phyloP scores from a whole-genome alignment of 92 coral and sea anemone genomes.

The Epizoanthus ramosus region DNA sequence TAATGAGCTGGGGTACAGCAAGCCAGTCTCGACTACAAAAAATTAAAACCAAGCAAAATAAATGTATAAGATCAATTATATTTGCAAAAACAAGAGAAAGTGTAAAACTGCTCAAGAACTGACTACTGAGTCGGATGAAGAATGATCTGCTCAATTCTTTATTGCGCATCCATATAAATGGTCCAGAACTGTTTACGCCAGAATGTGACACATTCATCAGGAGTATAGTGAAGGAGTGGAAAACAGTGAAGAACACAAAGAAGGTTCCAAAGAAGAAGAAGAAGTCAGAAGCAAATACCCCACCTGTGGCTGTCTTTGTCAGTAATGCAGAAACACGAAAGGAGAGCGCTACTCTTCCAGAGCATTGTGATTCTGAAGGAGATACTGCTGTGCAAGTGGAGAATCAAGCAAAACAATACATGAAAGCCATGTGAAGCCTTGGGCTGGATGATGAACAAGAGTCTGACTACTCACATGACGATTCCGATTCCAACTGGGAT shows the following conservation, averaged over 20 bases:
- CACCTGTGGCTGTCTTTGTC: neutral
- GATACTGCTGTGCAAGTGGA: slow-evolving; percentile 30
- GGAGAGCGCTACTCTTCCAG: slow-evolving; percentile 9
- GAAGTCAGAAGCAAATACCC: slow-evolving; percentile 4
- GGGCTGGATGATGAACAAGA: slow-evolving; percentile 12
- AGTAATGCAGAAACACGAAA: slow-evolving; percentile 21
- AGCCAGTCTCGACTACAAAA: no score
- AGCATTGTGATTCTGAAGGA: neutral
- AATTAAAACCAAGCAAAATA: no score
- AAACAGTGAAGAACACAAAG: neutral
- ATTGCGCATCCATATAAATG: slow-evolving; percentile 4
- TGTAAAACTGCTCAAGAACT: neutral
- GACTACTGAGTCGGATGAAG: neutral
- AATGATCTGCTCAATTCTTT: slow-evolving; percentile 13
- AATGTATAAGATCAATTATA: no score
- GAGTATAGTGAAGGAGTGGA: slow-evolving; percentile 5
- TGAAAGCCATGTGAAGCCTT: slow-evolving; percentile 8
- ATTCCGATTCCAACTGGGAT: slow-evolving; percentile 2
- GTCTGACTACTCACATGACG: slow-evolving; percentile 15
- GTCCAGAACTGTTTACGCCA: neutral
- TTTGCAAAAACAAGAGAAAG: no score
- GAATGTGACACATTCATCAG: neutral
- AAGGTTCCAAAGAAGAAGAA: slow-evolving; percentile 6
- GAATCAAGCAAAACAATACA: slow-evolving; percentile 21
- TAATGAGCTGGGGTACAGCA: no score